These are phyloP conservation scores for Cryptosula pallasiana DNA, from an alignment of 2,888 invertebrate genomes.

Conservation along the genomic window DNA sequence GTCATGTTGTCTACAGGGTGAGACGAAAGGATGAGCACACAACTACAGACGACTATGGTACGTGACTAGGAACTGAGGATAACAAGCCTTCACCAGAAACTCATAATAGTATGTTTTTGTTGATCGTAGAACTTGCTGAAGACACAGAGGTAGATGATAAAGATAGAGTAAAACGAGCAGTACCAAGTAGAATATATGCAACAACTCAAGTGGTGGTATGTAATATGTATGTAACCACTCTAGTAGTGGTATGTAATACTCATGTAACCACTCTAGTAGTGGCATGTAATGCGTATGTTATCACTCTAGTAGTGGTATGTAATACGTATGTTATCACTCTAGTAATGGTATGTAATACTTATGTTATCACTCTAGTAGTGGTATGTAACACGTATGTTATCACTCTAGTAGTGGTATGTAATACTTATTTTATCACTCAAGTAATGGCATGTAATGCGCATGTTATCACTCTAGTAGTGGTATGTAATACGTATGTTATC, in stretches of 20 bases:
- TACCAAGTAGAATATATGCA: not conserved
- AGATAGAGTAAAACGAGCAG: constrained; percentile 3
- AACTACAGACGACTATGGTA: constrained; percentile 13
- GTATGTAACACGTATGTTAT: no score
- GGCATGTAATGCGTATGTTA: no score
- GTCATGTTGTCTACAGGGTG: constrained; percentile 10
- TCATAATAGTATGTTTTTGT: no score
- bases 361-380: not conserved
- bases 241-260: no score
- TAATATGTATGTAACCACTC: not conserved
- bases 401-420: no score
- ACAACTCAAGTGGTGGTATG: constrained; percentile 5
- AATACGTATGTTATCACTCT: no score
- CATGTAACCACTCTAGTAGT: no score
- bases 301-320: not conserved
- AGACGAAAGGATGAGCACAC: not conserved
- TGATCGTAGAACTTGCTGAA: not conserved
- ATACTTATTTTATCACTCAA: no score
- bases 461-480: no score
- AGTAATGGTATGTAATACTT: not conserved
- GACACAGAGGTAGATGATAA: not conserved
- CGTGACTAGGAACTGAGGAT: no score
- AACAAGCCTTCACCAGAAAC: no score
- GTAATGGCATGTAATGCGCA: not conserved
- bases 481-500: not conserved